Conservation (phyloP, 30 jellyfish, hydroid and myxozoan species). For the Hydra vulgaris region DNA sequence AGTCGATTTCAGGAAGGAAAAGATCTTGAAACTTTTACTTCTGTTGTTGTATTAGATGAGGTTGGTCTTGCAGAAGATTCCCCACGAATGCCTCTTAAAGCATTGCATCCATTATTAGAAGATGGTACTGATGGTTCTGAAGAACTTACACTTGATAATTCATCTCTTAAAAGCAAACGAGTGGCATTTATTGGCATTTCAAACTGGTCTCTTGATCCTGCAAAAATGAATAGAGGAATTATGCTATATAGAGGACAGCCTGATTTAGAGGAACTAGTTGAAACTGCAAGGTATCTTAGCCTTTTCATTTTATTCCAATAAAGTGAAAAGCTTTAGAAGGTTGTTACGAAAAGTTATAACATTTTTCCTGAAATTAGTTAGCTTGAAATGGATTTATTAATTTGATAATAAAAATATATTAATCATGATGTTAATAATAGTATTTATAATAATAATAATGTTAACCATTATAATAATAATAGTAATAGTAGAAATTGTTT, state of each 20-base stretch:
- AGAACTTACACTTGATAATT: slow-evolving; percentile 47
- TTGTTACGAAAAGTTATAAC: no score
- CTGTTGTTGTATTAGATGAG: slow-evolving; percentile 79
- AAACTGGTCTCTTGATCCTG: not conserved
- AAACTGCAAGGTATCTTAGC: slow-evolving; percentile 41
- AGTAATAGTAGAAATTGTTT: no score
- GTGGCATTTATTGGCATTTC: slow-evolving; percentile 56
- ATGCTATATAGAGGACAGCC: slow-evolving; percentile 16
- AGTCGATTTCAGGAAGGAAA: slow-evolving; percentile 68
- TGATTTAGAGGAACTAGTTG: slow-evolving; percentile 34
- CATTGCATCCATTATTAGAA: slow-evolving; percentile 69
- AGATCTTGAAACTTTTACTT: slow-evolving; percentile 44
- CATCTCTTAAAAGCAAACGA: slow-evolving; percentile 31
- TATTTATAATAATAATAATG: no score
- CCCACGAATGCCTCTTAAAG: slow-evolving; percentile 68
- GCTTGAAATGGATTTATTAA: no score
- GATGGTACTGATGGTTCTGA: slow-evolving; percentile 88
- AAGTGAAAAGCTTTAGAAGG: no score
- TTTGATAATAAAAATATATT: no score
- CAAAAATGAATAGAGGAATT: slow-evolving; percentile 26
- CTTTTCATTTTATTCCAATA: no score
- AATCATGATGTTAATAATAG: no score
- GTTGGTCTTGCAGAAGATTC: slow-evolving; percentile 36
- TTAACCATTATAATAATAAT: no score
- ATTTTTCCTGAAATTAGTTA: no score